A percentile compares a stretch with the other conserved stretches of the same genome.
These are phyloP conservation scores for Microcebus murinus DNA, from an alignment of 2,113 vertebrate species.

Conservation along the genomic window DNA sequence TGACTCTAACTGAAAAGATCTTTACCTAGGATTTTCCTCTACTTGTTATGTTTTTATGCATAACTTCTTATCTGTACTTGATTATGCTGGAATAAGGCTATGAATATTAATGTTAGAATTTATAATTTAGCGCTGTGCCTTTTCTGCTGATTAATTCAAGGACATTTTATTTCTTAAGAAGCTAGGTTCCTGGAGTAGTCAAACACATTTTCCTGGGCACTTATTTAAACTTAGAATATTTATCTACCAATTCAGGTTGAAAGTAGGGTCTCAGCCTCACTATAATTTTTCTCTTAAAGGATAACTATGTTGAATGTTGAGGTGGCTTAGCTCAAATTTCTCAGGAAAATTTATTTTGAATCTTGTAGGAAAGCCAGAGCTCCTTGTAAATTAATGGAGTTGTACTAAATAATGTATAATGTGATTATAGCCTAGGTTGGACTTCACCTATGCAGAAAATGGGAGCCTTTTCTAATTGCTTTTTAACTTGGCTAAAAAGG, in stretches of 20 bases:
- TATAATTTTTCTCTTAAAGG: constrained; percentile 64
- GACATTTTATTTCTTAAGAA: constrained; percentile 86
- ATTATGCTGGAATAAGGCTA: constrained; percentile 85
- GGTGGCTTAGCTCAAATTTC: constrained; percentile 55
- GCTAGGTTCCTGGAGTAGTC: constrained; percentile 78
- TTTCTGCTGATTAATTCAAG: constrained; percentile 91
- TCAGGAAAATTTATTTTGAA: constrained; percentile 70
- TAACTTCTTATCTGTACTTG: constrained; percentile 87
- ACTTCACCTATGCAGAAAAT: constrained; percentile 71
- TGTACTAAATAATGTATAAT: constrained; percentile 81
- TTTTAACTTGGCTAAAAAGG: constrained; percentile 59
- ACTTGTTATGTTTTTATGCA: constrained; percentile 84
- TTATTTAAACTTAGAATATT: constrained; percentile 84
- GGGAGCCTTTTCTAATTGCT: constrained; percentile 61
- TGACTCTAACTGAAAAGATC: constrained; percentile 74
- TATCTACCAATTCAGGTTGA: constrained; percentile 76
- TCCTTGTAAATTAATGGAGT: constrained; percentile 70
- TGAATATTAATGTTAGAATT: constrained; percentile 90
- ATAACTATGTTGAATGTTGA: constrained; percentile 50
- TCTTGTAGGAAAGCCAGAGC: constrained; percentile 70
- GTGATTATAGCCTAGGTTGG: constrained; percentile 64
- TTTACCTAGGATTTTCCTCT: constrained; percentile 77
- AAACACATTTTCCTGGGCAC: constrained; percentile 82
- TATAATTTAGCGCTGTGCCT: constrained; percentile 87
- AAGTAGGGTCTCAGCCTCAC: constrained; percentile 65